Base-by-base conservation (phyloP, 2,888 invertebrate species). In the Pilophorus perplexus region DNA sequence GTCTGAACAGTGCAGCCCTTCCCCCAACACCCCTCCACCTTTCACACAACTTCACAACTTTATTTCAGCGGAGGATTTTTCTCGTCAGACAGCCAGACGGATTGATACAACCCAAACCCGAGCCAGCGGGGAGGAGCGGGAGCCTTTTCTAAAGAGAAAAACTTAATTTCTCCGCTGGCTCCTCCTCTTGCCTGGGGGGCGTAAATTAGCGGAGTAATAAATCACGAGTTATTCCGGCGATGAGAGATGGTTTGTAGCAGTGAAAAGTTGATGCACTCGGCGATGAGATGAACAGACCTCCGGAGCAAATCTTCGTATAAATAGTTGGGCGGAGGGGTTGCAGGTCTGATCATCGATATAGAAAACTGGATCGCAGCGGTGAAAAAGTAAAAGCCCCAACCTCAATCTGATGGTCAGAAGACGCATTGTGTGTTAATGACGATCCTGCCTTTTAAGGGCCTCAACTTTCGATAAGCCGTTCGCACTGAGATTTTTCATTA, bases 381-480 rank as follows among this genome's bases (percentile, higher is more conserved):
- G 33, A 33, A 8, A 6, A 33, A 33, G n/a, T n/a, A 33, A 12
- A 33, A 12, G 28, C 27, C 25, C 28, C 52, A 52, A 52, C 28
- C 52, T 52, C 52, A 28, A 52, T 52, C 52, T 28, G 25, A 33
- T n/a, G 55, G 55, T 37, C 55, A 55, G 37, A 55, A 33, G 55
- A 38, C 16, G 44, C 59, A 59, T 59, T 59, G 44, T 59, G 40
- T 59, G 59, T 44, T 59, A 59, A 59, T 59, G 59, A 44, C 33
- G 59, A 44, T 23, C 59, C 44, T 23, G 18, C 59, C 44, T 44
- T 18, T 42, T 44, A 23, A 25, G 18, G 44, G 33, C 42, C 18
- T 44, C 59, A 40, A 59, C 59, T 59, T 59, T 59, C 59, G 59
- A 59, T 59, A 22, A 59, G 44, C 59, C 25, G 40, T 42, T 25